Conservation (phyloP, 2,113 vertebrate species). For the Turnix velox region DNA sequence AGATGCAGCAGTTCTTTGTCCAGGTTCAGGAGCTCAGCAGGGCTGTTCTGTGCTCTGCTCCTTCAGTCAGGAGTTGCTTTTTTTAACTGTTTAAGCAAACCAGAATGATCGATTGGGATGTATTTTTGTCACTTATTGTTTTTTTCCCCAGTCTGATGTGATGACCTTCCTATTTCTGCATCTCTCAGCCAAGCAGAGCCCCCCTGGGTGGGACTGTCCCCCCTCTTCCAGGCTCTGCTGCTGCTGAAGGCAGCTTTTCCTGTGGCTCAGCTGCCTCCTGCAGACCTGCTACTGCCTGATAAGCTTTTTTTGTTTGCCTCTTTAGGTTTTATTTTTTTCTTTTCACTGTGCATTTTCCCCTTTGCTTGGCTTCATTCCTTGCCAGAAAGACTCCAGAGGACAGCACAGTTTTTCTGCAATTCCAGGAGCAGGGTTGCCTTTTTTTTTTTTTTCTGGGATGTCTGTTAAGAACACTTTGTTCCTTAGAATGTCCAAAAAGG, state of each 20-base stretch:
- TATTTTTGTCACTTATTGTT: accelerated
- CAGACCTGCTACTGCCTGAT: not conserved
- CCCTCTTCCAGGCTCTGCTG: not conserved
- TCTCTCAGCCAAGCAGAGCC: accelerated
- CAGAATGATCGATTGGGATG: accelerated
- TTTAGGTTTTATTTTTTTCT: accelerated
- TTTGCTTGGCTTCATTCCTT: not conserved
- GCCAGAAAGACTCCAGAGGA: not conserved
- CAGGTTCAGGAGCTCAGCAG: not conserved
- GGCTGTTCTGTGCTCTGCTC: accelerated
- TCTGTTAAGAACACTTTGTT: accelerated
- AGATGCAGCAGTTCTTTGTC: not conserved
- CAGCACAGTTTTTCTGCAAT: accelerated
- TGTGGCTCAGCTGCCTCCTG: not conserved
- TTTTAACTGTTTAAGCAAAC: accelerated
- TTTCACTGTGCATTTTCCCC: accelerated
- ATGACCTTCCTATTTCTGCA: no score
- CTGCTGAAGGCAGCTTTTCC: not conserved
- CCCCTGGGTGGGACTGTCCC: not conserved
- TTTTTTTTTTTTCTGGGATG: not conserved
- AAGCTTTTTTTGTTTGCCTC: not conserved
- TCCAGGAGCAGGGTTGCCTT: accelerated
- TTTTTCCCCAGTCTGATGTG: accelerated
- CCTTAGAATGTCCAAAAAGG: accelerated
- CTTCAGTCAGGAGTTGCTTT: not conserved